Percentiles rank a stretch among this genome's conserved stretches.
phyloP scores from a whole-genome alignment of 2,797 vertebrate genomes.

The Diplodus sargus region DNA sequence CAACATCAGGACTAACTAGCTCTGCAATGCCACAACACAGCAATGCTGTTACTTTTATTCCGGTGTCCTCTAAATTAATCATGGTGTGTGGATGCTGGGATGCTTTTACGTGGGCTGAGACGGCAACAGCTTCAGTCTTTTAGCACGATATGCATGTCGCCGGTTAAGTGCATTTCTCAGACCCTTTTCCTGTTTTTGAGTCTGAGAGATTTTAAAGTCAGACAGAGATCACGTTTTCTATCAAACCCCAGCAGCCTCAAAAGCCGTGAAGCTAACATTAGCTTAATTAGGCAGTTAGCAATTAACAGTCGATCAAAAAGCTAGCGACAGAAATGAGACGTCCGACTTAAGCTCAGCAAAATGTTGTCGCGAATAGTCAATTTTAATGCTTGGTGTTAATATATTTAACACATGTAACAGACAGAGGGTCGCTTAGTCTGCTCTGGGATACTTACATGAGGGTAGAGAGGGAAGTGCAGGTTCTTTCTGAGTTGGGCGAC shows the following conservation, averaged over 20 bases:
- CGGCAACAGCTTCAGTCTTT: background rate
- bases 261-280: background rate
- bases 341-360: too few relatives aligned
- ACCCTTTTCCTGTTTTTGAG: background rate
- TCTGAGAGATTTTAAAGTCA: background rate
- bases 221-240: background rate
- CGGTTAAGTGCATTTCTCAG: background rate
- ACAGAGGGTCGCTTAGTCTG: background rate
- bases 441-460: slow-evolving; percentile 90
- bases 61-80: background rate
- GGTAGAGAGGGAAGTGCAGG: slow-evolving; percentile 96
- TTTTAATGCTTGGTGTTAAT: background rate
- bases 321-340: background rate
- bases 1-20: background rate
- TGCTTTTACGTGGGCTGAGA: background rate
- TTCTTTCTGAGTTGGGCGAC: slow-evolving; percentile 93
- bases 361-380: background rate
- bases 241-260: too few relatives aligned
- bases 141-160: background rate
- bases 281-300: background rate
- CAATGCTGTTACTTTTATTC: background rate
- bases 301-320: background rate
- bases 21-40: background rate
- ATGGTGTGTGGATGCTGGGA: background rate
- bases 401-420: background rate